These are phyloP conservation scores for Plagiodera versicolora DNA, from an alignment of 2,888 invertebrate genomes.

Conservation along the genomic window DNA sequence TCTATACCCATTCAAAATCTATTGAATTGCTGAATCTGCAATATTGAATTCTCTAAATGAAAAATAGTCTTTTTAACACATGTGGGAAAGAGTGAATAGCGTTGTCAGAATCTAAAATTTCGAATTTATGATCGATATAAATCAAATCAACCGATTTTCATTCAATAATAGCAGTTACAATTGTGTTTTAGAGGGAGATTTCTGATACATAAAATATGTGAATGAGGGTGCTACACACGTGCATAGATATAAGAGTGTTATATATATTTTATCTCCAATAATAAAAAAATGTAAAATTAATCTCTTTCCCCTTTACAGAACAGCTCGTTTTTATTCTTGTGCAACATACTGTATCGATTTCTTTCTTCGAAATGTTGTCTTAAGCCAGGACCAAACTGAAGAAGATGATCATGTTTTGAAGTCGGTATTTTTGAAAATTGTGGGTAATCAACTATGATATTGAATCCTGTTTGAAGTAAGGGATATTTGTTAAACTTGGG, in stretches of 20 bases:
- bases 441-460: conserved; percentile 16
- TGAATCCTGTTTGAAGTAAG: conserved; percentile 18
- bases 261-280: conserved; percentile 14
- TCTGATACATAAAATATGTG: conserved; percentile 32
- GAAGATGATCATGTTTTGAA: background rate
- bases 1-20: too few relatives aligned
- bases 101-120: conserved; percentile 23
- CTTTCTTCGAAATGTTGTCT: conserved; percentile 13
- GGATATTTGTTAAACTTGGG: too few relatives aligned
- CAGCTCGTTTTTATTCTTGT: conserved; percentile 1
- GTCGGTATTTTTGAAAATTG: conserved; percentile 20
- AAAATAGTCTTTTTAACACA: conserved; percentile 15
- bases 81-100: background rate
- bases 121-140: conserved; percentile 30
- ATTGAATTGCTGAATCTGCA: too few relatives aligned
- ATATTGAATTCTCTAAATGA: too few relatives aligned
- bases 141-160: conserved; percentile 26
- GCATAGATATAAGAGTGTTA: conserved; percentile 11
- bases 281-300: conserved; percentile 27
- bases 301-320: conserved; percentile 11
- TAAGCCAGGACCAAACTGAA: conserved; percentile 17
- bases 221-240: conserved; percentile 27
- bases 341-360: conserved; percentile 1
- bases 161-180: conserved; percentile 34
- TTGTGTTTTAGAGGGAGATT: conserved; percentile 33